Evolutionary conservation across 2,113 vertebrate species (phyloP).

Genomic region (Paralichthys olivaceus): DNA sequence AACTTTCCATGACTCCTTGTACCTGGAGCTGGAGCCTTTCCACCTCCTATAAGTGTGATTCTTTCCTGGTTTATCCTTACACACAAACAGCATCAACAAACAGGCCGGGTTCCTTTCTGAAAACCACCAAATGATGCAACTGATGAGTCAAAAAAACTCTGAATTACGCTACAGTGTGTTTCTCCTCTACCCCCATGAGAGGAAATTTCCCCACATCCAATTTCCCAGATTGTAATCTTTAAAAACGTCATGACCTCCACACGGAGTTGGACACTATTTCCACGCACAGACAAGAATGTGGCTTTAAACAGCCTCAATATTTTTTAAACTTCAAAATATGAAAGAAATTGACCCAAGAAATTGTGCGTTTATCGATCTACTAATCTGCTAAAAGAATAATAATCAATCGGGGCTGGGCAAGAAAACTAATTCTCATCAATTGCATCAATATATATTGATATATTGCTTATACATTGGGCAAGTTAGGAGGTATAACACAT

Average conservation of each 20-base stretch:
- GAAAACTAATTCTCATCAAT: too few species aligned
- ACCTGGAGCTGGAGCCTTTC: constrained; percentile 43
- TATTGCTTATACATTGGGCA: too few species aligned
- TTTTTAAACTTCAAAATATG: too few species aligned
- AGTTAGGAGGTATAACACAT: too few species aligned
- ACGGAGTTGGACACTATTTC: neutral
- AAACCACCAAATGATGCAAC: constrained; percentile 28
- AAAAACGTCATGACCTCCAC: neutral
- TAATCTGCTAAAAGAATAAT: too few species aligned
- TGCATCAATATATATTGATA: too few species aligned
- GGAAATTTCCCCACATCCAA: constrained; percentile 15
- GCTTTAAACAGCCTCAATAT: too few species aligned
- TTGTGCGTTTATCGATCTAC: too few species aligned
- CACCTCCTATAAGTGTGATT: constrained; percentile 31
- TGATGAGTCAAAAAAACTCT: constrained; percentile 9
- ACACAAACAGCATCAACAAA: constrained; percentile 38
- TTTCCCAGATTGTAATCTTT: constrained; percentile 7
- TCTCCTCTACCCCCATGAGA: neutral
- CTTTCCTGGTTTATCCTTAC: constrained; percentile 45
- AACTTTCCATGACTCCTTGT: constrained; percentile 50
- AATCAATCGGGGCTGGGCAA: too few species aligned
- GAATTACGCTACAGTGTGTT: neutral
- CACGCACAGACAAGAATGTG: neutral
- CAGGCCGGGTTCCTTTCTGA: constrained; percentile 6
- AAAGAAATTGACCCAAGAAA: too few species aligned